Evolutionary conservation across 2,888 invertebrate species (phyloP).

Genomic region (Sialis lutaria): DNA sequence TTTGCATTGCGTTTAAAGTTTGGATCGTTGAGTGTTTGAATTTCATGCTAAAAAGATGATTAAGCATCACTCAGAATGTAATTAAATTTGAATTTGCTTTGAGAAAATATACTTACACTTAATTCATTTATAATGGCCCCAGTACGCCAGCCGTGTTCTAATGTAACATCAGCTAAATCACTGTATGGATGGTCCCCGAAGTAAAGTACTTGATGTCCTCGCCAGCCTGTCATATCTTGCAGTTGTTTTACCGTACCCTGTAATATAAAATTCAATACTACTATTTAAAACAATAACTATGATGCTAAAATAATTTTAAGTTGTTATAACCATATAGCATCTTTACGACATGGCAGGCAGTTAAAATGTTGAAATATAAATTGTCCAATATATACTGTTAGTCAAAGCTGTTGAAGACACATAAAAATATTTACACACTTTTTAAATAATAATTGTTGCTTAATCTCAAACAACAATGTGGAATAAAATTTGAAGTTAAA

Average conservation of each 20-base stretch:
- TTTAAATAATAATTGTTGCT: background rate
- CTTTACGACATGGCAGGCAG: too few relatives aligned
- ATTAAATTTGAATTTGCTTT: background rate
- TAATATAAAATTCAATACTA: constrained; percentile 9
- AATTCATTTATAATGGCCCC: constrained; percentile 94
- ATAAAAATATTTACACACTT: too few relatives aligned
- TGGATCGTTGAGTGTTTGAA: constrained; percentile 65
- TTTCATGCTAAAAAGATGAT: constrained; percentile 58
- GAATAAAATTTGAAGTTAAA: background rate
- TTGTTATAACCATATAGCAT: too few relatives aligned
- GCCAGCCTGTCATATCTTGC: constrained; percentile 84
- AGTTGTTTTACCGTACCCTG: constrained; percentile 87
- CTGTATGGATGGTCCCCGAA: constrained; percentile 98
- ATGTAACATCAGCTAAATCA: constrained; percentile 88
- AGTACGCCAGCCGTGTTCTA: constrained; percentile 94
- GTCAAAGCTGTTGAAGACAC: too few relatives aligned
- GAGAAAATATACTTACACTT: constrained; percentile 36
- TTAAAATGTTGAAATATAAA: too few relatives aligned
- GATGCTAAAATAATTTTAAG: too few relatives aligned
- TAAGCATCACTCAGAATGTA: background rate
- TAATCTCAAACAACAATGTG: background rate
- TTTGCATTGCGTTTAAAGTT: constrained; percentile 77
- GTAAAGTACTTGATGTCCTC: constrained; percentile 81
- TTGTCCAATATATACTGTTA: too few relatives aligned
- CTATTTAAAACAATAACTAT: too few relatives aligned